Percentiles rank a stretch among this genome's conserved stretches.
Conservation (phyloP, 2,113 vertebrate species). For the Scomber colias region DNA sequence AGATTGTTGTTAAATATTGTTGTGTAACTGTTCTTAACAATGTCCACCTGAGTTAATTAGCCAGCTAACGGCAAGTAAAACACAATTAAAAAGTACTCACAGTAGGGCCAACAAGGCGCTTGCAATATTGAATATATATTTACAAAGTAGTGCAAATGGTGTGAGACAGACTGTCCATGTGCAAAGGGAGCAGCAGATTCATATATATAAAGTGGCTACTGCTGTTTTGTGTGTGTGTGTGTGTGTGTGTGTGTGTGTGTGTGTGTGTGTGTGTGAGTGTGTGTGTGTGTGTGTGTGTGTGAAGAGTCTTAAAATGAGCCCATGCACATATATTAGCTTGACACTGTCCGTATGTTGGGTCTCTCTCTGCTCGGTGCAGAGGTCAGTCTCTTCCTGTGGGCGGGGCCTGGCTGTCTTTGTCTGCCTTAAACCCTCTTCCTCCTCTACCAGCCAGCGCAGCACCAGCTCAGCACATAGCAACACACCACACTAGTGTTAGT, state of each 20-base stretch:
- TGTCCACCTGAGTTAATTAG: too few species aligned
- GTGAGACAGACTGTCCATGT: too few species aligned
- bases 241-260: conserved; percentile 8
- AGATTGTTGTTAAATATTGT: too few species aligned
- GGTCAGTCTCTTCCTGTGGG: conserved; percentile 64
- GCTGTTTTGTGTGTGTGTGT: not conserved
- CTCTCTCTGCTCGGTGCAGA: not conserved
- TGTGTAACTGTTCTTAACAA: too few species aligned
- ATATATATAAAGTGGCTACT: too few species aligned
- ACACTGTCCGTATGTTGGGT: conserved; percentile 36
- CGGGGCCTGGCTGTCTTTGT: conserved; percentile 63
- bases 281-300: not conserved
- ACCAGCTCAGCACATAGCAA: conserved; percentile 73
- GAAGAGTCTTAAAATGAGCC: conserved; percentile 52
- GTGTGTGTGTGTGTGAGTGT: conserved; percentile 20
- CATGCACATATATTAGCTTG: conserved; percentile 53
- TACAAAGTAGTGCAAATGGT: too few species aligned
- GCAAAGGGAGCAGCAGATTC: too few species aligned
- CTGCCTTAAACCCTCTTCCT: conserved; percentile 72
- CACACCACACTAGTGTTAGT: conserved; percentile 7
- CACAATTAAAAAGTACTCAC: too few species aligned
- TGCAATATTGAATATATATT: too few species aligned
- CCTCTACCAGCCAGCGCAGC: conserved; percentile 61
- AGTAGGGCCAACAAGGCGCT: too few species aligned
- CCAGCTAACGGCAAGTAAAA: too few species aligned